Base-by-base conservation (phyloP, 2,888 invertebrate species). In the Carabus problematicus region DNA sequence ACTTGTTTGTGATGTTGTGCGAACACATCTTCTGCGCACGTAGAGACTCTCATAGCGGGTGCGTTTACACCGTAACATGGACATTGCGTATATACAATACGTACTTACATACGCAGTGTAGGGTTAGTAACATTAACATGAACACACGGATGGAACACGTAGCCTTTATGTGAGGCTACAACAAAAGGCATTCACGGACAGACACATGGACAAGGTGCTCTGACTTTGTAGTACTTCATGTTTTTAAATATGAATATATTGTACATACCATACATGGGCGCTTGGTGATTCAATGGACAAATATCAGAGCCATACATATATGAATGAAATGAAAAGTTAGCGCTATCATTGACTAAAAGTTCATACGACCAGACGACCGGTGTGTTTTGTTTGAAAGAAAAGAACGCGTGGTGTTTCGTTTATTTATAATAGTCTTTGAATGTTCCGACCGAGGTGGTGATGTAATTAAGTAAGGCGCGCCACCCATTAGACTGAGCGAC, bases 391-490 rank as follows among this genome's bases (percentile, higher is more conserved):
- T 14, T 71, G 18, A 52, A 71, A 74, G 73, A 73, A 75, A 77
- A 78, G 78, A 78, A 76, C 72, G 73, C 72, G 73, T 77, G 76
- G 78, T 78, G 80, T 79, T 79, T 79, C 78, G 78, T 79, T 80
- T 79, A 80, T 80, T 80, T 80, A 80, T 79, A 75, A 75, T 73
- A 72, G 75, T 77, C 80, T 81, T 81, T 81, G 80, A 78, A 75
- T 79, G 80, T 80, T 76, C 80, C 80, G 80, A 77, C 78, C 75
- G 74, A 79, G 79, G 79, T 80, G 80, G 77, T 80, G 80, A 79
- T 79, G 80, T 81, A 81, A 81, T 80, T 81, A 81, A 80, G 77
- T 75, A 78, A 78, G 78, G 79, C 79, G 77, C 78, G 80, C 80
- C 80, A 80, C 80, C 81, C 80, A 80, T 81, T 80, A 80, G 79